phyloP scores from a whole-genome alignment of 2,113 vertebrate genomes.

The Rhegmatorhina hoffmannsi region DNA sequence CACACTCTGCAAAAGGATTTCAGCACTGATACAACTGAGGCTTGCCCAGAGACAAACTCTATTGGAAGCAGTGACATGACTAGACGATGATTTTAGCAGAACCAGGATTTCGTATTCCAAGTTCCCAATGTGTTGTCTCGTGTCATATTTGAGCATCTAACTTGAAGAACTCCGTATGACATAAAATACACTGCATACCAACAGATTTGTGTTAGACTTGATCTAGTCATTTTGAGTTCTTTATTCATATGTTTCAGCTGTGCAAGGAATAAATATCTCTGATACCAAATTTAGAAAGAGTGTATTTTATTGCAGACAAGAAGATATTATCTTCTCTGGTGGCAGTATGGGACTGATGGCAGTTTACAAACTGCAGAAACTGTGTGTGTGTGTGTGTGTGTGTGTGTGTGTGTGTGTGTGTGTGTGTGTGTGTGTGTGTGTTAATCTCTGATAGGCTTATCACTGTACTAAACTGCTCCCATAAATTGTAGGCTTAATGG shows the following conservation, averaged over 20 bases:
- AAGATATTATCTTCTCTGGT: constrained; percentile 32
- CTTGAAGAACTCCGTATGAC: neutral
- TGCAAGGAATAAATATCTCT: constrained; percentile 43
- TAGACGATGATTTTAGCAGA: neutral
- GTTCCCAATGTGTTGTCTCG: neutral
- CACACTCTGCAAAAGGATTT: neutral
- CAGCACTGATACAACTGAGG: neutral
- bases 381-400: neutral
- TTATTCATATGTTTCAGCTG: constrained; percentile 12
- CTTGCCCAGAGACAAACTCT: neutral
- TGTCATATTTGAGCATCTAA: neutral
- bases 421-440: neutral
- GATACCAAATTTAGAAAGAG: constrained; percentile 35
- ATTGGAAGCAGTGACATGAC: neutral
- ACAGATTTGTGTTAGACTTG: constrained; percentile 7
- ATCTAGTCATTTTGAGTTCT: neutral
- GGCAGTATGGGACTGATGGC: neutral
- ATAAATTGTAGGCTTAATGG: neutral
- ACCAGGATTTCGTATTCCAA: neutral
- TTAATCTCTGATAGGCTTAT: constrained; percentile 49
- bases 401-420: neutral
- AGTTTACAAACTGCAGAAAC: constrained; percentile 36
- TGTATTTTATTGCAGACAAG: constrained; percentile 7
- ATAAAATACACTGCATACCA: neutral
- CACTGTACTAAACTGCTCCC: neutral